A percentile compares a stretch with the other conserved stretches of the same genome.
Evolutionary conservation across 2,888 invertebrate species (phyloP).

Genomic region (Gisinianus flammeolus): DNA sequence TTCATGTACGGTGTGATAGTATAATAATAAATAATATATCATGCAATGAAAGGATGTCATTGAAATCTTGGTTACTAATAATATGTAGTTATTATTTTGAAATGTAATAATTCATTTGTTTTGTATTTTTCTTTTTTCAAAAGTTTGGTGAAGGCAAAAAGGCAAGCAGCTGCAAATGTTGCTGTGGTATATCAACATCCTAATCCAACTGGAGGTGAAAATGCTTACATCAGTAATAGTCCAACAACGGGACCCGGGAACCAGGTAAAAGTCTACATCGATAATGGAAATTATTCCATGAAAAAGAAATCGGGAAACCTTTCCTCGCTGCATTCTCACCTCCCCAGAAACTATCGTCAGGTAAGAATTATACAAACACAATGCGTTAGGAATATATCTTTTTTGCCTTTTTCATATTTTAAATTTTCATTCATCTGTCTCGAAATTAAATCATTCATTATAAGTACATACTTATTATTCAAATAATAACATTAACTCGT

Average conservation of each 20-base stretch:
- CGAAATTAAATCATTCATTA: neutral
- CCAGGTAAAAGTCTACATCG: slow-evolving; percentile 96
- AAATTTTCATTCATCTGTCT: neutral
- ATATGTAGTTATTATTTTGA: too few relatives aligned
- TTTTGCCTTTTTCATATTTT: neutral
- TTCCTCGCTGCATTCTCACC: slow-evolving; percentile 59
- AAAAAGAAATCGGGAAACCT: slow-evolving; percentile 57
- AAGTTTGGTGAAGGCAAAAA: slow-evolving; percentile 55
- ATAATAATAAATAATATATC: too few relatives aligned
- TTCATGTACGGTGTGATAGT: too few relatives aligned
- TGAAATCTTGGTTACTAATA: too few relatives aligned
- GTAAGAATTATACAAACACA: slow-evolving; percentile 43
- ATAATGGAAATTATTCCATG: slow-evolving; percentile 71
- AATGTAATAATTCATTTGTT: neutral
- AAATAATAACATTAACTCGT: neutral
- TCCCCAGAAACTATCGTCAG: slow-evolving; percentile 57
- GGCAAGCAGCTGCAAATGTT: slow-evolving; percentile 45
- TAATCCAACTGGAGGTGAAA: slow-evolving; percentile 47
- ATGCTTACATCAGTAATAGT: slow-evolving; percentile 48
- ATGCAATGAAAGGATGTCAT: too few relatives aligned
- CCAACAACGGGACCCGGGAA: slow-evolving; percentile 63
- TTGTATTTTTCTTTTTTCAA: too few relatives aligned
- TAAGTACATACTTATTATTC: too few relatives aligned
- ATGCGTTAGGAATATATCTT: neutral
- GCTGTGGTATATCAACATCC: slow-evolving; percentile 54